These are phyloP conservation scores for Cephus pulcher DNA, from an alignment of 2,888 invertebrate genomes.

Conservation along the genomic window DNA sequence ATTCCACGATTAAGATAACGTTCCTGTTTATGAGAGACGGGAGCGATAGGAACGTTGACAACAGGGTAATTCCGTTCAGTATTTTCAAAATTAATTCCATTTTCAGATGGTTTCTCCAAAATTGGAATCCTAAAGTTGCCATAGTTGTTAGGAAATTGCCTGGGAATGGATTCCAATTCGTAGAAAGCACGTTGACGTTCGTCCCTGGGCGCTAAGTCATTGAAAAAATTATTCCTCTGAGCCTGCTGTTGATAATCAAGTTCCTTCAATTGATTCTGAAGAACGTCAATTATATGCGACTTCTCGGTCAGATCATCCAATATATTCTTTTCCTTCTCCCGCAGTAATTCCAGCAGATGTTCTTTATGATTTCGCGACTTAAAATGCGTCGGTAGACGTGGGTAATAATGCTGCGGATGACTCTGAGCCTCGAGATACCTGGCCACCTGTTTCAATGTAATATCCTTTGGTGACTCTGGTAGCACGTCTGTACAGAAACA, in stretches of 20 bases:
- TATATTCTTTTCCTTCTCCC: constrained; percentile 36
- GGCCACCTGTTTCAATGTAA: constrained; percentile 46
- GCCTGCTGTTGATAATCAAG: constrained; percentile 27
- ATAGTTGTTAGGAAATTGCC: not conserved
- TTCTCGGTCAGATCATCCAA: constrained; percentile 37
- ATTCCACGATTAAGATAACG: constrained; percentile 24
- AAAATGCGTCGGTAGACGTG: constrained; percentile 21
- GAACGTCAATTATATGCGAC: constrained; percentile 32
- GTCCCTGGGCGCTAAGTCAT: not conserved
- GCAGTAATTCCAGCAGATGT: constrained; percentile 25
- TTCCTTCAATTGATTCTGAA: constrained; percentile 31
- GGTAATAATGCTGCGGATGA: constrained; percentile 22
- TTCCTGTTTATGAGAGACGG: not conserved
- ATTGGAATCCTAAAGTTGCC: not conserved
- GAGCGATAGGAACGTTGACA: not conserved
- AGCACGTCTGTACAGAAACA: constrained; percentile 42
- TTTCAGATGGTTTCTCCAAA: not conserved
- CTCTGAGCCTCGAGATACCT: constrained; percentile 43
- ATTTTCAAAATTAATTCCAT: not conserved
- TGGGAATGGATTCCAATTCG: not conserved
- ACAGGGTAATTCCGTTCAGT: not conserved
- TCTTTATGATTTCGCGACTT: constrained; percentile 30
- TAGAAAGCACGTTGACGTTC: not conserved
- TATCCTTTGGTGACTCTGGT: constrained; percentile 42
- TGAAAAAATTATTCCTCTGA: constrained; percentile 23